These are phyloP conservation scores for Metalampra italica DNA, from an alignment of 2,888 invertebrate species.

Conservation along the genomic window DNA sequence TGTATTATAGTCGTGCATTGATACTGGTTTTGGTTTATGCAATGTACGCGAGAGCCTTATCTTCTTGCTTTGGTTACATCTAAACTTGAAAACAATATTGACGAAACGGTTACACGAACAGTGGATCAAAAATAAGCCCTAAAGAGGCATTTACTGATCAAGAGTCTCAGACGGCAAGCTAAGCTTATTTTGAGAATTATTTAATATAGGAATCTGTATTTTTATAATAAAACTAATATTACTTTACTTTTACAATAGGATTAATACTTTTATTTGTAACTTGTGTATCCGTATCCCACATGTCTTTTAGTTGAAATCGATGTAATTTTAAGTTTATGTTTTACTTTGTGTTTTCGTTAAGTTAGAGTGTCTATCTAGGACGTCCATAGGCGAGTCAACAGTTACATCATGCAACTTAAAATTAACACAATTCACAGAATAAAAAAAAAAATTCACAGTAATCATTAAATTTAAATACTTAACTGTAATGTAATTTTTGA, in stretches of 20 bases:
- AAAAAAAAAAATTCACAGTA: too few relatives aligned
- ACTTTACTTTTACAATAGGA: constrained; percentile 43
- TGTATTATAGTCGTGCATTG: too few relatives aligned
- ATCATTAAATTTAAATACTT: too few relatives aligned
- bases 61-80: too few relatives aligned
- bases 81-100: too few relatives aligned
- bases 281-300: constrained; percentile 47
- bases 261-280: constrained; percentile 39
- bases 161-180: constrained; percentile 72
- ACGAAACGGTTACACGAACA: too few relatives aligned
- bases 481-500: too few relatives aligned
- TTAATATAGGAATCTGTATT: constrained; percentile 74
- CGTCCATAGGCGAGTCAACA: constrained; percentile 18
- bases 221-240: constrained; percentile 68
- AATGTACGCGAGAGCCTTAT: too few relatives aligned
- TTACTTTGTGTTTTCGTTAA: constrained; percentile 50
- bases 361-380: constrained; percentile 38
- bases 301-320: constrained; percentile 20
- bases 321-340: constrained; percentile 36
- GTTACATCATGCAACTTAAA: neutral
- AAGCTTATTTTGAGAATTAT: constrained; percentile 62
- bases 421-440: too few relatives aligned
- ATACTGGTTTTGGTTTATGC: too few relatives aligned
- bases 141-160: constrained; percentile 58
- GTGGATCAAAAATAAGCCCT: constrained; percentile 33